Base-by-base conservation (phyloP, 2,113 vertebrate genomes). In the Dromaius novaehollandiae region DNA sequence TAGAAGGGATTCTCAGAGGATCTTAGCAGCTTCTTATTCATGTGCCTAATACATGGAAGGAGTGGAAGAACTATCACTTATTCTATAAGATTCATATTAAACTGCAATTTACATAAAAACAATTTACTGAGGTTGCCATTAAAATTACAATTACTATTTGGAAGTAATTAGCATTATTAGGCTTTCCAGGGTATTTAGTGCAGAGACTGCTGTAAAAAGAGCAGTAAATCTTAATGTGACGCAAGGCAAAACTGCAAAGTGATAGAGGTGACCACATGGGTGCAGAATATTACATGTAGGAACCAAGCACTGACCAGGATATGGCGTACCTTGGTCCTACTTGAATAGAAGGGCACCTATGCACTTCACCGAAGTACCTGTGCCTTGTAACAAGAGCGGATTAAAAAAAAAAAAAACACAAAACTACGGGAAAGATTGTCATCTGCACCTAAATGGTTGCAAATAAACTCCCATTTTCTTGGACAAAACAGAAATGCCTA, bases 101-200 rank as follows among this genome's bases (percentile, higher is more conserved):
- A 86, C 46, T 71, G 64, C 64, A 97, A 93, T 60, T 60, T 73
- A 91, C 66, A 95, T 86, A 95, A 94, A 94, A 95, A 90, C 89
- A 86, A 95, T 89, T 95, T 88, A 83, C 75, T 86, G 87, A 81
- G 64, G 78, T 68, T 95, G 93, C 71, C 76, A 40, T 95, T 95
- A 88, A 93, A 97, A 94, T 83, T 77, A 86, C 95, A 69, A 95
- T 80, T 91, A 63, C 84, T 93, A 87, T 94, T 97, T 97, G 50
- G 53, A 93, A 93, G 79, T 95, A 93, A 94, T 97, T 91, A 89
- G 79, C 79, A 89, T 91, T 91, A 78, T 61, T 63, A 82, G 73
- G 53, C 82, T 95, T 96, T 91, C 76, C 38, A 63, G 28, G n/a
- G 32, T 11, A 82, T 88, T 80, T 60, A 95, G 84, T 32, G 60